These are phyloP conservation scores for Protophormia terraenovae DNA, from an alignment of 2,888 invertebrate species.

Conservation along the genomic window DNA sequence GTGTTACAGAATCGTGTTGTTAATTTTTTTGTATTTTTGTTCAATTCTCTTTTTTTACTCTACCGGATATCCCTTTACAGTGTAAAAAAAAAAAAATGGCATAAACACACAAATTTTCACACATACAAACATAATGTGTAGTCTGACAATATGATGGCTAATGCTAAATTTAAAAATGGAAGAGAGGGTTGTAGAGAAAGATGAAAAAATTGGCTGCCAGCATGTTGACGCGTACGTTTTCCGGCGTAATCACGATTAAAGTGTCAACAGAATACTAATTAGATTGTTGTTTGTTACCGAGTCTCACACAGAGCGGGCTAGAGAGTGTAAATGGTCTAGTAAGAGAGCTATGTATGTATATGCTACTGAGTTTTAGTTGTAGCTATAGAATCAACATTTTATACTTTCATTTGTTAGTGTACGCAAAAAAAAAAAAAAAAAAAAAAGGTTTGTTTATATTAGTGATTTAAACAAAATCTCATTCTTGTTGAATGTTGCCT, in stretches of 20 bases:
- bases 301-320: slow-evolving; percentile 16
- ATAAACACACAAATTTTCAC: slow-evolving; percentile 23
- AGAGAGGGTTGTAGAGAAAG: slow-evolving; percentile 59
- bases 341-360: neutral
- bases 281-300: slow-evolving; percentile 77
- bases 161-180: slow-evolving; percentile 61
- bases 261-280: slow-evolving; percentile 81
- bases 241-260: slow-evolving; percentile 81
- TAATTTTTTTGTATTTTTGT: slow-evolving; percentile 24
- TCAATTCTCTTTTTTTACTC: slow-evolving; percentile 14
- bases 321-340: slow-evolving; percentile 19
- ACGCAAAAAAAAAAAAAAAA: no score
- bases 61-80: slow-evolving; percentile 59
- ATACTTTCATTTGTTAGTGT: slow-evolving; percentile 27
- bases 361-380: slow-evolving; percentile 1
- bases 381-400: slow-evolving; percentile 29
- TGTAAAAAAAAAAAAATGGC: slow-evolving; percentile 44
- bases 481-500: slow-evolving; percentile 43
- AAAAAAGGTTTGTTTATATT: slow-evolving; percentile 42
- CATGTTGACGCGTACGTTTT: slow-evolving; percentile 78
- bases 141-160: slow-evolving; percentile 46
- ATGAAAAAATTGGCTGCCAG: slow-evolving; percentile 75
- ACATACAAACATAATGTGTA: slow-evolving; percentile 15
- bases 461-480: slow-evolving; percentile 42
- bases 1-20: slow-evolving; percentile 20